Base-by-base conservation (phyloP, 2,797 vertebrate genomes). In the Hafferia zeledoni region DNA sequence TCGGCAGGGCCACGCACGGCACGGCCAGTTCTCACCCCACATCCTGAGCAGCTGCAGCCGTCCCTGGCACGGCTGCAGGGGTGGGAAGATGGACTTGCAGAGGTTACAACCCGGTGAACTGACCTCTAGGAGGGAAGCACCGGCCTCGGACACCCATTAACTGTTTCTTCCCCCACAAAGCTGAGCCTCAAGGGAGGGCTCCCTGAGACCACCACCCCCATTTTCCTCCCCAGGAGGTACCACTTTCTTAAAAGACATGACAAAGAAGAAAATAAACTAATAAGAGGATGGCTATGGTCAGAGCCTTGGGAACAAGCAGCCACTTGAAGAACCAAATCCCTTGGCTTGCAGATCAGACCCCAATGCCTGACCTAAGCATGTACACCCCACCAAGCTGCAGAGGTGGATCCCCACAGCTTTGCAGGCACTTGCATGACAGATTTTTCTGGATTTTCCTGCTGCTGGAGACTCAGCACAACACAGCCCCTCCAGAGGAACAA, bases 31-130 rank as follows among this genome's bases (percentile, higher is more conserved):
- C 88, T 90, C 86, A 86, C 83, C 90, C 65, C 90, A 61, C 63
- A 94, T 93, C 92, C 92, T 84, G 94, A 90, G 83, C 93, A 90
- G 92, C 96, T 88, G 93, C 60, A 83, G 90, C 76, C 7, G 2
- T 3, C 69, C 90, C 92, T 86, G 93, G 93, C 93, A 78, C 5
- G 5, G 72, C 87, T 9, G 2, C 2, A 2, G 11, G 9, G 24
- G 1, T 27, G 72, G 79, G 68, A 79, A 83, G 47, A 83, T 0
- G 33, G 53, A 60, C 86, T 46, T 20, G 0, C n/a, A 4, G 86
- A 56, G 85, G 61, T 49, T 24, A 20, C 37, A 60, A 37, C 65
- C 88, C 2, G 0, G 31, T 4, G 56, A 20, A 64, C 53, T 24
- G 90, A 83, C 65, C 88, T 92, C 90, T 2, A 2, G 39, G 49